Evolutionary conservation across 2,113 vertebrate genomes (phyloP).

Genomic region (Leptobrachium ailaonicum): DNA sequence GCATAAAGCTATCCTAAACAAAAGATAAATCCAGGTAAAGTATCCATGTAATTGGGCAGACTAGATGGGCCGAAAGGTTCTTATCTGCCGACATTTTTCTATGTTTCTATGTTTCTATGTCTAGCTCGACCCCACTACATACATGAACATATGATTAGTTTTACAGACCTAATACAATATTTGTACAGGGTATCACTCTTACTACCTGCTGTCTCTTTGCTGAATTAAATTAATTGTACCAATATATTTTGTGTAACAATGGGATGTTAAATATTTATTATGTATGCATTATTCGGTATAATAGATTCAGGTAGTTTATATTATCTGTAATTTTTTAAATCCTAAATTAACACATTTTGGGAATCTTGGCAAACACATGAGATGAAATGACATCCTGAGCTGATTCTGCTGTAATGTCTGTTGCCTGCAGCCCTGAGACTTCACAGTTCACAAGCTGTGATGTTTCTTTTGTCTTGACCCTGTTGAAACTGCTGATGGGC

Average conservation of each 20-base stretch:
- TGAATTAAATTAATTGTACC: no score
- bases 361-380: conserved; percentile 30
- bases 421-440: conserved; percentile 47
- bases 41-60: no score
- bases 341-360: conserved; percentile 28
- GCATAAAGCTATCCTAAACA: no score
- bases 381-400: conserved; percentile 45
- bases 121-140: no score
- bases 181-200: no score
- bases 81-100: no score
- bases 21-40: no score
- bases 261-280: conserved; percentile 34
- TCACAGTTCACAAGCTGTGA: conserved; percentile 47
- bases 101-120: no score
- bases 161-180: no score
- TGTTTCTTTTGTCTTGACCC: conserved; percentile 50
- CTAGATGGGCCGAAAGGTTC: no score
- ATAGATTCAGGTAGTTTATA: neutral
- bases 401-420: conserved; percentile 41
- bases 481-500: conserved; percentile 45
- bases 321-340: neutral
- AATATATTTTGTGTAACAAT: neutral
- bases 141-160: no score
- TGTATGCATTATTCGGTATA: conserved; percentile 16
- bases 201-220: no score